Evolutionary conservation across 30 jellyfish, hydroid and myxozoan genomes (phyloP).

Genomic region (Turritopsis dohrnii): DNA sequence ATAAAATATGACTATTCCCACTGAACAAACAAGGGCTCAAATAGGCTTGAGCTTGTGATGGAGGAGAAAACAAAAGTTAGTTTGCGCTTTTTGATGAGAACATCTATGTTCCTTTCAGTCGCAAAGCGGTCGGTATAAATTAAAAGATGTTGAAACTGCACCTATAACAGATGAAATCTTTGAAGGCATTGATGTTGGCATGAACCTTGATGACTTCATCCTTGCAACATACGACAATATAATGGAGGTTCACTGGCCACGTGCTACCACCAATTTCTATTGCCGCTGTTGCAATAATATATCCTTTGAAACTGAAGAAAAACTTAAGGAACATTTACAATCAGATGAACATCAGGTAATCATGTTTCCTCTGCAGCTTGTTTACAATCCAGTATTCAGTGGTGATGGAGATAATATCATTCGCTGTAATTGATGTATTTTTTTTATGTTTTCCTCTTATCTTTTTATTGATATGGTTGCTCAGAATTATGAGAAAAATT

Average conservation of each 20-base stretch:
- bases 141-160: not conserved
- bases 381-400: too few species aligned
- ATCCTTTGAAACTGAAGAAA: not conserved
- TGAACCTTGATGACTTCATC: slow-evolving; percentile 4
- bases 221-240: slow-evolving; percentile 1
- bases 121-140: not conserved
- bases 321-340: slow-evolving; percentile 1
- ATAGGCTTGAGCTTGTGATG: too few species aligned
- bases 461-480: not conserved
- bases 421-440: too few species aligned
- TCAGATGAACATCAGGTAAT: not conserved
- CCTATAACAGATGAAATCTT: slow-evolving; percentile 8
- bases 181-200: not conserved
- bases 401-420: too few species aligned
- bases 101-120: not conserved
- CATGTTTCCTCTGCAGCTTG: too few species aligned
- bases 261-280: not conserved
- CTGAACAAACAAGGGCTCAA: too few species aligned
- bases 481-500: not conserved
- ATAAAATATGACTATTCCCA: too few species aligned
- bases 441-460: too few species aligned
- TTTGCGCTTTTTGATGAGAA: not conserved
- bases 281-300: not conserved
- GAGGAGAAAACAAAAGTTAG: too few species aligned
- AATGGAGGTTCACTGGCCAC: slow-evolving; percentile 15